These are phyloP conservation scores for Larimichthys crocea DNA, from an alignment of 2,113 vertebrate genomes.

Conservation along the genomic window DNA sequence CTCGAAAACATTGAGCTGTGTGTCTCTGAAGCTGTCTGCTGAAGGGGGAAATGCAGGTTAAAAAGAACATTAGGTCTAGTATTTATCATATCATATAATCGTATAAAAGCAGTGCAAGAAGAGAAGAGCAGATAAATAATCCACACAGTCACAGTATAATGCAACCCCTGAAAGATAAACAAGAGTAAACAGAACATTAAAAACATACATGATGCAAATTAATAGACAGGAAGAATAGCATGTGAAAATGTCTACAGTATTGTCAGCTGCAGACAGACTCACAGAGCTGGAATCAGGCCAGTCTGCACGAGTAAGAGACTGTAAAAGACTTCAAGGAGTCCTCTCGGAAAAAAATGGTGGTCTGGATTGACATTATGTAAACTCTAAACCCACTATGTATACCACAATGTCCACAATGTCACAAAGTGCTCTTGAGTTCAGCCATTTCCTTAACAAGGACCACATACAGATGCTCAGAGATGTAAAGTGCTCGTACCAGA, in stretches of 20 bases:
- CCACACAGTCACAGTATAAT: background rate
- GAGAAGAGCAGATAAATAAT: background rate
- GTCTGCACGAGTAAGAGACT: constrained; percentile 18
- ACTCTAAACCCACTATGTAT: constrained; percentile 19
- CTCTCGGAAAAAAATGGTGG: constrained; percentile 13
- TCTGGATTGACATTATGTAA: constrained; percentile 31
- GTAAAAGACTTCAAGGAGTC: constrained; percentile 1
- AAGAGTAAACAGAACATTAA: background rate
- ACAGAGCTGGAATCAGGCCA: constrained; percentile 9
- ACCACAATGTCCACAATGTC: constrained; percentile 13
- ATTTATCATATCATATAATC: too few species aligned
- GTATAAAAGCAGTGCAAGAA: background rate
- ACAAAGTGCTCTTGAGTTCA: constrained; percentile 45
- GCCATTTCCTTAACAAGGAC: constrained; percentile 12
- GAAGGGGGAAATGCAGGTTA: background rate
- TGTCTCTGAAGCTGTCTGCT: background rate
- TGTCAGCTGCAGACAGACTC: constrained; percentile 10
- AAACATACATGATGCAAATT: background rate
- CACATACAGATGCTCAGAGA: constrained; percentile 17
- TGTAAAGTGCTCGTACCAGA: constrained; percentile 35
- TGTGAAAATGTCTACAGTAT: too few species aligned
- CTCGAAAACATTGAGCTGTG: background rate
- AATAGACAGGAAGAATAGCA: background rate
- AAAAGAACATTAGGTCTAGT: background rate
- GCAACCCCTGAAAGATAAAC: background rate